A percentile compares a stretch with the other conserved stretches of the same genome.
phyloP scores from a whole-genome alignment of 2,113 vertebrate genomes.

The Martes martes region DNA sequence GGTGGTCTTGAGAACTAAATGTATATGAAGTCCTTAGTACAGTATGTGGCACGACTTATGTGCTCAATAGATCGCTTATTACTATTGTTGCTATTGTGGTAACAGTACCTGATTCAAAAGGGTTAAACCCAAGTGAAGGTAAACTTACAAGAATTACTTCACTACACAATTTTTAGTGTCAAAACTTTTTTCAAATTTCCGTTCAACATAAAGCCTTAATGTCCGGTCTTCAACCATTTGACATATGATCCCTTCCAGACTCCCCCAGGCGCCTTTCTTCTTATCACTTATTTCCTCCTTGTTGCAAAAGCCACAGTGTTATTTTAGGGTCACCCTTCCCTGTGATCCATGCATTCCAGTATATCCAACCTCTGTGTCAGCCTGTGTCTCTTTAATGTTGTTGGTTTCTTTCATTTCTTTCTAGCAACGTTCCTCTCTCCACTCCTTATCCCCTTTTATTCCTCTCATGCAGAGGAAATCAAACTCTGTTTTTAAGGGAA shows the following conservation, averaged over 20 bases:
- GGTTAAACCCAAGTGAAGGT: background rate
- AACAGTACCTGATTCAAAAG: background rate
- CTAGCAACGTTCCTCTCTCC: background rate
- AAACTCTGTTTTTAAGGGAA: constrained; percentile 51
- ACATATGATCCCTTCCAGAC: background rate
- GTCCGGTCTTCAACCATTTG: constrained; percentile 24
- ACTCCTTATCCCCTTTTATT: background rate
- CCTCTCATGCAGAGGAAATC: constrained; percentile 57
- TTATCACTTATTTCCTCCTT: background rate
- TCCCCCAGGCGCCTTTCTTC: background rate
- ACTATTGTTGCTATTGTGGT: background rate
- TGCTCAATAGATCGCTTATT: background rate
- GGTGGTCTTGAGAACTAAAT: background rate
- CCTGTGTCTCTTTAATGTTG: constrained; percentile 43
- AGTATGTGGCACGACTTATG: background rate
- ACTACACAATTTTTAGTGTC: background rate
- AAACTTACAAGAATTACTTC: background rate
- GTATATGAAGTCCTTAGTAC: background rate
- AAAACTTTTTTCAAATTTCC: constrained; percentile 7
- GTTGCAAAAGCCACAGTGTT: constrained; percentile 36
- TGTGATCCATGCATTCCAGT: background rate
- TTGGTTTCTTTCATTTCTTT: constrained; percentile 43
- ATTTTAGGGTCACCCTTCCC: constrained; percentile 37
- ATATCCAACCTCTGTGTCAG: constrained; percentile 35
- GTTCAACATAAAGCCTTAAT: constrained; percentile 3